These are phyloP conservation scores for Hassar affinis DNA, from an alignment of 2,113 vertebrate species.

Conservation along the genomic window DNA sequence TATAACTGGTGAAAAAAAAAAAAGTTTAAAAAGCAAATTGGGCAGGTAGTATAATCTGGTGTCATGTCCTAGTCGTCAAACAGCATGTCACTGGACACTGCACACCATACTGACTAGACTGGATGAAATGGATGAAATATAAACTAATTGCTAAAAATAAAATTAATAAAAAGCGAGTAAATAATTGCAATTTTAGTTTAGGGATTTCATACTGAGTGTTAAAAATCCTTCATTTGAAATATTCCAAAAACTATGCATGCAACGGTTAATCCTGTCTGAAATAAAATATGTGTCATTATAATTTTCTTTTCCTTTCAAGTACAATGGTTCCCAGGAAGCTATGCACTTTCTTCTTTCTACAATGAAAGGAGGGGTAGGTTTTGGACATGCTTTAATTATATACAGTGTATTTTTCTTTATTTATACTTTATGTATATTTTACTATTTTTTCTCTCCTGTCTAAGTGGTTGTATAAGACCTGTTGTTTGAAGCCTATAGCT, in stretches of 20 bases:
- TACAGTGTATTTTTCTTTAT: neutral
- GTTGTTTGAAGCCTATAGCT: conserved; percentile 4
- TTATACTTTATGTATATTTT: no score
- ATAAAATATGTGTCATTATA: neutral
- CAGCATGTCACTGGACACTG: neutral
- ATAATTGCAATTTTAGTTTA: neutral
- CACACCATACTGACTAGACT: neutral
- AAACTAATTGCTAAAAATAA: no score
- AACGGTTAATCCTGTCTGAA: neutral
- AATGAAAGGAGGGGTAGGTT: neutral
- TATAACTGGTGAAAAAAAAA: neutral
- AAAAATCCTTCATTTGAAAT: neutral
- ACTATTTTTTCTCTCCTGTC: neutral
- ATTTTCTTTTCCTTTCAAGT: neutral
- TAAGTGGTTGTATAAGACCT: neutral
- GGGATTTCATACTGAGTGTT: neutral
- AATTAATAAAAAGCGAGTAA: no score
- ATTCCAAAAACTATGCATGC: neutral
- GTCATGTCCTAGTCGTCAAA: neutral
- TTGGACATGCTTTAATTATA: conserved; percentile 17
- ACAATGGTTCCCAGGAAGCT: neutral
- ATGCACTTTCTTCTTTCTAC: neutral
- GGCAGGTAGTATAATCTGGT: neutral
- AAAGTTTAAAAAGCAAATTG: neutral
- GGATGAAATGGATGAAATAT: no score